phyloP scores from a whole-genome alignment of 2,113 vertebrate genomes.

The Recurvirostra avosetta region DNA sequence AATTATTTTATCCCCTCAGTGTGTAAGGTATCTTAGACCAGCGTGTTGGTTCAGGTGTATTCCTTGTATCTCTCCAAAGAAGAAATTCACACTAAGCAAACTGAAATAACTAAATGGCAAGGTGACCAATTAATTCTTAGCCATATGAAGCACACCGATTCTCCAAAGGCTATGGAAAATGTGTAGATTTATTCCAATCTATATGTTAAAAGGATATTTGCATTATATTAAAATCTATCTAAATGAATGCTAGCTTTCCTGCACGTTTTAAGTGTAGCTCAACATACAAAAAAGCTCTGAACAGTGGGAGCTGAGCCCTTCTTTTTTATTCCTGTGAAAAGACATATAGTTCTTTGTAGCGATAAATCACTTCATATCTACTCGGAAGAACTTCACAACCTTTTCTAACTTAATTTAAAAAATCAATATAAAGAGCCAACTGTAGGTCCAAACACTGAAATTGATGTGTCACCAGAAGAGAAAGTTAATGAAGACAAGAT shows the following conservation, averaged over 20 bases:
- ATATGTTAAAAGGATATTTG: background rate
- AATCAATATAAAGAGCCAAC: slow-evolving; percentile 14
- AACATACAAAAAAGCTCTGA: background rate
- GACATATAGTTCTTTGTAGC: background rate
- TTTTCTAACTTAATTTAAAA: background rate
- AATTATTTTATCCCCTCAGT: background rate
- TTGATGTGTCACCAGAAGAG: background rate
- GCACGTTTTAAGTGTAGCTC: background rate
- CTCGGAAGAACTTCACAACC: background rate
- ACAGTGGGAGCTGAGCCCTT: background rate
- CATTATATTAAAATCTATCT: background rate
- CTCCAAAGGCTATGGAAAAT: background rate
- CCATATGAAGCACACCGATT: background rate
- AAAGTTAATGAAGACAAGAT: slow-evolving; percentile 38
- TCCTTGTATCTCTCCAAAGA: background rate
- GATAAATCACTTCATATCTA: slow-evolving; percentile 8
- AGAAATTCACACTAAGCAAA: background rate
- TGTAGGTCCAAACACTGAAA: slow-evolving; percentile 6
- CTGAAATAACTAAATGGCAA: background rate
- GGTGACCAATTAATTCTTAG: background rate
- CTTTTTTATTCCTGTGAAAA: background rate
- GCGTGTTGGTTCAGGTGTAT: background rate
- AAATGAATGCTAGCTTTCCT: background rate
- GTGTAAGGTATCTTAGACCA: background rate
- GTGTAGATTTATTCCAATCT: background rate